Evolutionary conservation across 2,888 invertebrate genomes (phyloP), one percentile per base, ranked within the genome.

Genomic region (Calliopum simillimum): DNA sequence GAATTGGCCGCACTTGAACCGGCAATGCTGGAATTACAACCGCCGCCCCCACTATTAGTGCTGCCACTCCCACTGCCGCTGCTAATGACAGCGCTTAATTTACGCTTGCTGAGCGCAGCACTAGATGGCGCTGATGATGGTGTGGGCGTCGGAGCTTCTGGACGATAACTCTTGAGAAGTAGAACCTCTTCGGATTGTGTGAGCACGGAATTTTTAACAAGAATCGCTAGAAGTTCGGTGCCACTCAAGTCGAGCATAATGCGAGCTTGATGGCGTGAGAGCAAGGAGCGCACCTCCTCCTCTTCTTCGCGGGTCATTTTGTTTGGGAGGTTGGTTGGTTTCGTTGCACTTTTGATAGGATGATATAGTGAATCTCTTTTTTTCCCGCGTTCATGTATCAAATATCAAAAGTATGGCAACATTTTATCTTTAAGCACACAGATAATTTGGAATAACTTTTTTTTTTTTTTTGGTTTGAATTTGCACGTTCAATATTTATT

Each of bases 171-270:
- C 68, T 84, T 85, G 2, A 84, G 71, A 16, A 85, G 71, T 19
- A 85, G 86, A 83, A 91, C 90, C 76, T 90, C 88, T 78, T 91
- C 90, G 77, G 88, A 88, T 75, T 90, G 86, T 79, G 87, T 90
- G 73, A 91, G 88, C 75, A 91, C 88, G 63, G 90, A 89, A 80
- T 90, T 91, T 81, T 91, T 91, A 68, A 91, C 90, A 71, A 91
- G 87, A 74, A 89, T 88, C 73, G 89, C 89, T 76, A 91, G 81
- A 65, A 91, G 86, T 83, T 91, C 90, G 73, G 91, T 90, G 76
- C 89, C 89, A 80, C 88, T 87, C 76, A 91, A 83, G 86, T 91
- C 91, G 72, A 89, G 88, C 79, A 90, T 87, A 78, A 91, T 88
- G 72, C 89, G 88, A 62, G 88, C 87, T 85, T 89, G 90, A 84